A percentile compares a stretch with the other conserved stretches of the same genome.
These are phyloP conservation scores for Mormyrus iriodes DNA, from an alignment of 2,113 vertebrate species.

Conservation along the genomic window DNA sequence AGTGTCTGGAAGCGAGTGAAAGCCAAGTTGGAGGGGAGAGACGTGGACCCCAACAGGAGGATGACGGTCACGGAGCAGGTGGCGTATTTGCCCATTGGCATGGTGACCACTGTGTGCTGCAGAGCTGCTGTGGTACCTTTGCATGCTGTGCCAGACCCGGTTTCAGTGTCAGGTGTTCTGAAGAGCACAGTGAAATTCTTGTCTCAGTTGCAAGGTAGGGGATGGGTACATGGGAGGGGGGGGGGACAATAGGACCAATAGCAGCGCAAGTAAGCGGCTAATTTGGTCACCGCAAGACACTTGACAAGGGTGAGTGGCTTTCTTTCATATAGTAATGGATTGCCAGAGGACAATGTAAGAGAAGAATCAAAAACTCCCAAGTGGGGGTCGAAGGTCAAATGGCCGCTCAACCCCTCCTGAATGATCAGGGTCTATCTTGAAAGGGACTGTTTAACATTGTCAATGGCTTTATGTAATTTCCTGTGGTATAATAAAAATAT, in stretches of 20 bases:
- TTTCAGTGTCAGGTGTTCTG: not conserved
- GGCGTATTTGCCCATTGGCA: not conserved
- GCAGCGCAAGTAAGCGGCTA: no score
- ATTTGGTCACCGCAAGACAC: no score
- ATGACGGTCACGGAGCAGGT: slow-evolving; percentile 98
- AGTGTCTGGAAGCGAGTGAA: slow-evolving; percentile 99
- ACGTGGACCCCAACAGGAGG: slow-evolving; percentile 83
- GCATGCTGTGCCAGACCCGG: not conserved
- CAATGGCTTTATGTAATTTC: not conserved
- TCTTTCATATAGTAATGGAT: no score
- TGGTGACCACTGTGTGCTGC: not conserved
- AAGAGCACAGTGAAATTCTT: not conserved
- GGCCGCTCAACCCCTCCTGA: not conserved
- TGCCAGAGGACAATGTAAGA: not conserved
- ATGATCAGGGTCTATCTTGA: not conserved
- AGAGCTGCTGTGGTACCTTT: not conserved
- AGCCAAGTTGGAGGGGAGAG: slow-evolving; percentile 94
- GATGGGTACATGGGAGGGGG: no score
- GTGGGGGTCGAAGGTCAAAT: not conserved
- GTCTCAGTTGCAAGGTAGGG: not conserved
- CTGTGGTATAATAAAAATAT: not conserved
- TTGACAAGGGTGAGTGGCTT: not conserved
- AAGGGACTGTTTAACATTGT: not conserved
- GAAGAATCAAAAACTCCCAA: not conserved
- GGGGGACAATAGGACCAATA: no score